These are phyloP conservation scores for Pararge aegeria DNA, from an alignment of 1,140 invertebrate species.

Conservation along the genomic window DNA sequence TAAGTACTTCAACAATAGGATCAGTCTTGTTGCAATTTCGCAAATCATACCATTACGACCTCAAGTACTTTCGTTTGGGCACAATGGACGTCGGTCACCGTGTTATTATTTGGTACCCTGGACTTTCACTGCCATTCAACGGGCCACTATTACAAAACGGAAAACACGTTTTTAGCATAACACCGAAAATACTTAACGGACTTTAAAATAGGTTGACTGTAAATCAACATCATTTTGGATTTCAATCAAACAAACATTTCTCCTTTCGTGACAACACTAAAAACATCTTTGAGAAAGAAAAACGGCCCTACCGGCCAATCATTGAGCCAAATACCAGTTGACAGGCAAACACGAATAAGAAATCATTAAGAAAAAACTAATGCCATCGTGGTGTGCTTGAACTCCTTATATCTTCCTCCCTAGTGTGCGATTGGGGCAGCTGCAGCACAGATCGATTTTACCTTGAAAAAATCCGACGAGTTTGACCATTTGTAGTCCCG, in stretches of 20 bases:
- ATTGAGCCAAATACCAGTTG: too few relatives aligned
- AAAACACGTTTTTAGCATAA: slow-evolving; percentile 13
- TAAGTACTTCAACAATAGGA: background rate
- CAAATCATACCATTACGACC: slow-evolving; percentile 8
- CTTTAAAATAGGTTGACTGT: background rate
- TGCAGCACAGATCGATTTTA: too few relatives aligned
- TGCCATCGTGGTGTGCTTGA: too few relatives aligned
- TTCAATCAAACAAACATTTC: background rate
- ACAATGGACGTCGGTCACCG: slow-evolving; percentile 2
- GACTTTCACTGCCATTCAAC: slow-evolving; percentile 15
- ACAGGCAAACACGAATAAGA: too few relatives aligned
- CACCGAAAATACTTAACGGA: slow-evolving; percentile 13
- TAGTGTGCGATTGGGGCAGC: too few relatives aligned
- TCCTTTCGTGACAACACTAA: too few relatives aligned
- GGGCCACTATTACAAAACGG: slow-evolving; percentile 9
- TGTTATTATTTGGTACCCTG: slow-evolving; percentile 6
- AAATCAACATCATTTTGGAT: background rate
- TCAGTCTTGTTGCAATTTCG: slow-evolving; percentile 1
- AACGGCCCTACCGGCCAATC: too few relatives aligned
- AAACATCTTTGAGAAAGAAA: too few relatives aligned
- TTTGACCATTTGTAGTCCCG: too few relatives aligned
- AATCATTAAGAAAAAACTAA: too few relatives aligned
- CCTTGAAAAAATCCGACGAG: too few relatives aligned
- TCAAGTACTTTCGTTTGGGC: slow-evolving; percentile 10
- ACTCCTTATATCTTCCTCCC: too few relatives aligned